A percentile compares a stretch with the other conserved stretches of the same genome.
phyloP scores from a whole-genome alignment of 2,888 invertebrate genomes.

The Calliphora vomitoria region DNA sequence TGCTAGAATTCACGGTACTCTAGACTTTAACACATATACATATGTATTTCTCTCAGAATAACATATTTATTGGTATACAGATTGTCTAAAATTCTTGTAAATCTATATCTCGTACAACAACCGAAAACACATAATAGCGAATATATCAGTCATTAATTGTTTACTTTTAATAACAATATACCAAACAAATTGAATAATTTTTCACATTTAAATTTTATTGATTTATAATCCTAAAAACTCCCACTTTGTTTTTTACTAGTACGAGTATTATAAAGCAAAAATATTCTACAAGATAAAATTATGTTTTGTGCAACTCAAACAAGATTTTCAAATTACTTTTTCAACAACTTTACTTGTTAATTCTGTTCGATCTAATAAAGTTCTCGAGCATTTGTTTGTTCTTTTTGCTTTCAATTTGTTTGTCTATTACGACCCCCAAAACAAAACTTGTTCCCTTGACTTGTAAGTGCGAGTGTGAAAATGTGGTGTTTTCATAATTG shows the following conservation, averaged over 20 bases:
- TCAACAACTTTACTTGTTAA: constrained; percentile 17
- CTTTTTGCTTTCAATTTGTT: constrained; percentile 7
- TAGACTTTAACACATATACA: too few species aligned
- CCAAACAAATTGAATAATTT: too few species aligned
- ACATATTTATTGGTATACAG: too few species aligned
- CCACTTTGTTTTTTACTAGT: not conserved
- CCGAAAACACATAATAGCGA: too few species aligned
- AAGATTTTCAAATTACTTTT: constrained; percentile 9
- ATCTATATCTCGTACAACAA: too few species aligned
- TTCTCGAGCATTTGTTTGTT: not conserved
- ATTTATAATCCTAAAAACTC: not conserved
- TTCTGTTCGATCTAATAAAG: not conserved
- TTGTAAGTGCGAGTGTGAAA: not conserved
- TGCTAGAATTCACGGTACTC: too few species aligned
- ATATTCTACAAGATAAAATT: not conserved
- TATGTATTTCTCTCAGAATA: too few species aligned
- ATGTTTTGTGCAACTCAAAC: not conserved
- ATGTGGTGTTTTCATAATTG: not conserved
- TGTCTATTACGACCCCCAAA: constrained; percentile 8
- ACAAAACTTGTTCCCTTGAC: not conserved
- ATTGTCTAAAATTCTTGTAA: too few species aligned
- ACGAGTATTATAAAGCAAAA: not conserved
- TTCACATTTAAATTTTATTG: not conserved
- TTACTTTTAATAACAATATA: too few species aligned
- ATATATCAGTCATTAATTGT: too few species aligned